phyloP scores from a whole-genome alignment of 2,888 invertebrate genomes.

The Lasioglossum villosulum region DNA sequence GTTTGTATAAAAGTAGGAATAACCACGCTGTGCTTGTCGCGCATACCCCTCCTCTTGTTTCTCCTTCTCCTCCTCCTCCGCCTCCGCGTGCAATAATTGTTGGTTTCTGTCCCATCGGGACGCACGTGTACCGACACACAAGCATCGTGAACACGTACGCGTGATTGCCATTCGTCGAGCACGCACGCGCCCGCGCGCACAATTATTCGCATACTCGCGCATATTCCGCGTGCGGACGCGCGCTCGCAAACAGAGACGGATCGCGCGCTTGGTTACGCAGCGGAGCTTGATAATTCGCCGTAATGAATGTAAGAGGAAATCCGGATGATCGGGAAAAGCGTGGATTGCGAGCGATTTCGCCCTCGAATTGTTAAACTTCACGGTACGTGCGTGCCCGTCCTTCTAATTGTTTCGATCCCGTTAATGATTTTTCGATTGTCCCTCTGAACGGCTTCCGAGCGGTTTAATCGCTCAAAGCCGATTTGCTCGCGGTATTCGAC shows the following conservation, averaged over 20 bases:
- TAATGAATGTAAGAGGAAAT: constrained; percentile 47
- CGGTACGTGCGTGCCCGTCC: not conserved
- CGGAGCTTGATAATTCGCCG: constrained; percentile 35
- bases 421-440: constrained; percentile 11
- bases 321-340: constrained; percentile 25
- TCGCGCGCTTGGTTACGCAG: constrained; percentile 28
- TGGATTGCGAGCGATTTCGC: constrained; percentile 14
- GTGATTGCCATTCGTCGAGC: constrained; percentile 19
- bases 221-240: not conserved
- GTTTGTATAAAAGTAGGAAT: constrained; percentile 38
- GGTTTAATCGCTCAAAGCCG: not conserved
- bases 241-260: not conserved
- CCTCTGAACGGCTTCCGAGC: not conserved
- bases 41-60: not conserved
- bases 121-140: constrained; percentile 24
- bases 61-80: not conserved
- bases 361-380: not conserved
- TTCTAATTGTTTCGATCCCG: not conserved
- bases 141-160: not conserved
- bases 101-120: constrained; percentile 11
- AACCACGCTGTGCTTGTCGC: constrained; percentile 10
- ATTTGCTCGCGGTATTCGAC: not conserved
- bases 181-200: not conserved
- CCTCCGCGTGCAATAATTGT: constrained; percentile 37
- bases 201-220: not conserved